Conservation (phyloP, 2,888 invertebrate genomes). For the Melikaiella ostensackeni region DNA sequence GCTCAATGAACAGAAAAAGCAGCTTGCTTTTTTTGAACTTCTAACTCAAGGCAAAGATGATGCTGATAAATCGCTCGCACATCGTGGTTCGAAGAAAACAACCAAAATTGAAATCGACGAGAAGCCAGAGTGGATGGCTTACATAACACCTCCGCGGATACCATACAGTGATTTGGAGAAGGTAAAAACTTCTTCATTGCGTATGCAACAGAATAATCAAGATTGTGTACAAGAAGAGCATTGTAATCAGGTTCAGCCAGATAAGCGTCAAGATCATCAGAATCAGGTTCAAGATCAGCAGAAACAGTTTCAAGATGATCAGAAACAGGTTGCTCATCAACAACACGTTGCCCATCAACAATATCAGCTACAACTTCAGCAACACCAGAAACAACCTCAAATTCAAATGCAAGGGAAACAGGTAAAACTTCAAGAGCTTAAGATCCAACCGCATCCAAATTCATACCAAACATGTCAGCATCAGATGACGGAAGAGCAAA, state of each 20-base stretch:
- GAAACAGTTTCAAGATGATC: conserved; percentile 34
- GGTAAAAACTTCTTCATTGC: conserved; percentile 36
- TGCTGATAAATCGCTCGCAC: neutral
- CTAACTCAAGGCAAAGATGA: conserved; percentile 42
- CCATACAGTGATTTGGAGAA: conserved; percentile 57
- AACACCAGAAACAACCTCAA: neutral
- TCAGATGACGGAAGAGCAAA: neutral
- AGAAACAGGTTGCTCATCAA: conserved; percentile 28
- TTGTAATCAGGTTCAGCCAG: neutral
- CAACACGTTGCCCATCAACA: neutral
- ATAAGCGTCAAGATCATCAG: neutral
- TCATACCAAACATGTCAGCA: neutral
- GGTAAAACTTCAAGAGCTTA: neutral
- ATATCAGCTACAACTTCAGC: neutral
- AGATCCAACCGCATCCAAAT: neutral
- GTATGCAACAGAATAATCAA: neutral
- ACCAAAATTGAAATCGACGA: conserved; percentile 54
- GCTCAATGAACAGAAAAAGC: conserved; percentile 67
- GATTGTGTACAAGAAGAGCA: neutral
- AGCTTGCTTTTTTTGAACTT: conserved; percentile 58
- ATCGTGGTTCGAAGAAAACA: conserved; percentile 39
- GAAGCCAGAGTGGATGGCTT: conserved; percentile 72
- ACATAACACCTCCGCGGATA: conserved; percentile 65
- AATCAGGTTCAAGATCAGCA: neutral
- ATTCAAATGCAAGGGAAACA: neutral